Evolutionary conservation across 2,888 invertebrate genomes (phyloP), one percentile per base, ranked within the genome.

Genomic region (Nomada flava): DNA sequence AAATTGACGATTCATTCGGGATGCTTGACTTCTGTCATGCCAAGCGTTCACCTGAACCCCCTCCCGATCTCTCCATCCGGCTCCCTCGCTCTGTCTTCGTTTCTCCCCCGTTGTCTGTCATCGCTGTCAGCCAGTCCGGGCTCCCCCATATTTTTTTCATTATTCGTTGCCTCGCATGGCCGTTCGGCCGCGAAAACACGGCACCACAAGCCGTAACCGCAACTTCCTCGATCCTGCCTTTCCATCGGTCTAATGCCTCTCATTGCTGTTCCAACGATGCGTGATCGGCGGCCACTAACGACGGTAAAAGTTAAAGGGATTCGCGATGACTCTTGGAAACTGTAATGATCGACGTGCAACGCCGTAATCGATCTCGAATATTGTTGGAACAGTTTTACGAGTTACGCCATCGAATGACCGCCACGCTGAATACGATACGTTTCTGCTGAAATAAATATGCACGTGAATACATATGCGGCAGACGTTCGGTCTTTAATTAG

Each of bases 131-230:
- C 11, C 47, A 29, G 20, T n/a, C 62, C 47, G 23, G 20, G 18
- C 62, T 68, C 71, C 68, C 76, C 81, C 81, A 10, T 50, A 69
- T 76, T 55, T 68, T 50, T 71, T 76, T 82, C 82, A 76, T 81
- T 80, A 77, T 84, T 85, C 82, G 81, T 86, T 81, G 85, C 73
- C 73, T 79, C 79, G 71, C 81, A 84, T 83, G 82, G 82, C 79
- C 90, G 88, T 89, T 91, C 88, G 89, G 87, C 90, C 90, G 87
- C 89, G 89, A 91, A 92, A 91, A 90, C 85, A 91, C 89, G 90
- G 80, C 86, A 90, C 85, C 86, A 86, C 90, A 89, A 82, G 85
- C 87, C 88, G 87, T 89, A 90, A 91, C 91, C 90, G 83, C 90
- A 90, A 91, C 91, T 92, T 92, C 91, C 91, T 90, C 86, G 84